Evolutionary conservation across 2,888 invertebrate genomes (phyloP), one percentile per base, ranked within the genome.

Genomic region (Automeris io): DNA sequence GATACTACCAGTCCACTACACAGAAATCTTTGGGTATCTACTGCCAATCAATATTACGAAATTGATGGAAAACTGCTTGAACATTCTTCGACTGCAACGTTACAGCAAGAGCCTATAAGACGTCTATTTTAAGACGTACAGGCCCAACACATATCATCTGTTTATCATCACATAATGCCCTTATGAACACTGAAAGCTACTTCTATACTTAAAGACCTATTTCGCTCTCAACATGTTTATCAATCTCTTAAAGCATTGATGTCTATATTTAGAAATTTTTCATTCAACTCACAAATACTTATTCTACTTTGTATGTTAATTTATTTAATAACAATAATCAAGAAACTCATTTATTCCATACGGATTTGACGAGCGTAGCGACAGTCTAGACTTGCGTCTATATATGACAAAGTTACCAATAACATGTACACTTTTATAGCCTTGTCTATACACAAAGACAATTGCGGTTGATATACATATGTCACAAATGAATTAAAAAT

Each of bases 91-190:
- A 29, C 13, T 13, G 3, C 26, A 29, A 7, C 13, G 26, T 29
- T 16, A 8, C 16, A 29, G 8, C 4, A 16, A 29, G 8, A 16
- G 26, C 16, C 26, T 29, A 12, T 29, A 29, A 29, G 13, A 29
- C 8, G 22, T 16, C 26, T 29, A 29, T 29, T 29, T 29, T 29
- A 29, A 29, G 26, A 29, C 16, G 16, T 4, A 25, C 12, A 29
- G n/a, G 8, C 16, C 26, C 26, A 29, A 29, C 26, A 29, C 13
- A 29, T 16, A 12, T 29, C n/a, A 29, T 29, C 26, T 29, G 26
- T 29, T 29, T 29, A 29, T 29, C 26, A 29, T 29, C 26, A 29
- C 26, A 16, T 13, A 29, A 16, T 16, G 26, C 26, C 26, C 16
- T 16, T 16, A 29, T 16, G 7, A 29, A 25, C 11, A 12, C 7